These are phyloP conservation scores for Arctocebus calabarensis DNA, from an alignment of 2,797 vertebrate genomes.

Conservation along the genomic window DNA sequence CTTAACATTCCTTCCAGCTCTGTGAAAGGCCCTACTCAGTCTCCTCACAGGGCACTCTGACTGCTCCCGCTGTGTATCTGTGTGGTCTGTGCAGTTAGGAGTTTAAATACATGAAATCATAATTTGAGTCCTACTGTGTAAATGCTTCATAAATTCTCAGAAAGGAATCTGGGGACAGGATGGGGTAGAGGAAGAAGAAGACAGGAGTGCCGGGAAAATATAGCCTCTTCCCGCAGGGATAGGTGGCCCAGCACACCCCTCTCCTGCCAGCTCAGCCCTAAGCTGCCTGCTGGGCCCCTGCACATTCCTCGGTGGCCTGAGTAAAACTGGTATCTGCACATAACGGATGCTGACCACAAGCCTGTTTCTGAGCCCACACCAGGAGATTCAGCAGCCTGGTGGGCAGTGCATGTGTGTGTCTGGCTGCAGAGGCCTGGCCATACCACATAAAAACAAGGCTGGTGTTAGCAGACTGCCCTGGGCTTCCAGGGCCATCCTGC, in stretches of 20 bases:
- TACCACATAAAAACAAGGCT: constrained; percentile 14
- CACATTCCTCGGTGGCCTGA: background rate
- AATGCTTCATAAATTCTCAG: constrained; percentile 64
- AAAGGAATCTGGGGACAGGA: background rate
- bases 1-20: constrained; percentile 53
- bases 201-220: constrained; percentile 20
- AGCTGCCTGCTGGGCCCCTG: constrained; percentile 12
- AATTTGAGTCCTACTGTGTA: constrained; percentile 51
- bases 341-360: background rate
- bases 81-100: constrained; percentile 39
- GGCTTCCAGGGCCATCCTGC: background rate
- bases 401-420: constrained; percentile 24
- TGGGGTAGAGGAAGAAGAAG: background rate
- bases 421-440: background rate
- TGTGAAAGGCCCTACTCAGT: constrained; percentile 48
- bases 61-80: background rate
- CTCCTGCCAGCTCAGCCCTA: background rate
- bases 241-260: background rate
- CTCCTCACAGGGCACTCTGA: background rate
- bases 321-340: constrained; percentile 46
- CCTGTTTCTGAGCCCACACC: background rate
- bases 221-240: background rate
- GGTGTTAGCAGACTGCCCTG: constrained; percentile 56
- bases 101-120: constrained; percentile 65
- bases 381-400: constrained; percentile 34